phyloP scores from a whole-genome alignment of 2,113 vertebrate species.

The Etheostoma cragini region DNA sequence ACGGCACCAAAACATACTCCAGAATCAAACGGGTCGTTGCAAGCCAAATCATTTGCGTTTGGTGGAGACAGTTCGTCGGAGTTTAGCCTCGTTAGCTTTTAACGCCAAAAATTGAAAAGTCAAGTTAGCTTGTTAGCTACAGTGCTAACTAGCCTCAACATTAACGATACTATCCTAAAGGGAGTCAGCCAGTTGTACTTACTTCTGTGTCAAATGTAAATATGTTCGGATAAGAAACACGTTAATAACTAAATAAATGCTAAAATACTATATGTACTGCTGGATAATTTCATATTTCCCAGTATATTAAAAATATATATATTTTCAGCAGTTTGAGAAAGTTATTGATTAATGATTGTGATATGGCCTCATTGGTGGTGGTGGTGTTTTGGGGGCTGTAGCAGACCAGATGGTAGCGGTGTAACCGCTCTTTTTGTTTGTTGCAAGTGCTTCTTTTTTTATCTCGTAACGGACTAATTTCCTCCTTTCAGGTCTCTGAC shows the following conservation, averaged over 20 bases:
- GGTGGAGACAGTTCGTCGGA: constrained; percentile 33
- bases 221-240: constrained; percentile 2
- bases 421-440: constrained; percentile 57
- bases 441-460: constrained; percentile 24
- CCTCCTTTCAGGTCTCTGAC: constrained; percentile 91
- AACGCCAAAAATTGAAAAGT: constrained; percentile 32
- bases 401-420: constrained; percentile 60
- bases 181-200: constrained; percentile 44
- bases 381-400: constrained; percentile 39
- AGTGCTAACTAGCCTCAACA: constrained; percentile 78
- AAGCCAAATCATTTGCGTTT: background rate
- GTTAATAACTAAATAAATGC: background rate
- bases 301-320: too few species aligned
- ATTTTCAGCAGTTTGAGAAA: constrained; percentile 53
- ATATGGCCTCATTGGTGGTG: constrained; percentile 14
- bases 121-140: constrained; percentile 78
- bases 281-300: rapidly evolving
- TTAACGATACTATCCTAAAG: constrained; percentile 55
- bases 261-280: rapidly evolving
- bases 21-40: constrained; percentile 36
- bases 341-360: constrained; percentile 64
- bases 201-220: constrained; percentile 55
- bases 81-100: constrained; percentile 44
- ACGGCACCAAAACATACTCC: constrained; percentile 48
- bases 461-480: constrained; percentile 36